Evolutionary conservation across 2,113 vertebrate species (phyloP).

Genomic region (Lepus europaeus): DNA sequence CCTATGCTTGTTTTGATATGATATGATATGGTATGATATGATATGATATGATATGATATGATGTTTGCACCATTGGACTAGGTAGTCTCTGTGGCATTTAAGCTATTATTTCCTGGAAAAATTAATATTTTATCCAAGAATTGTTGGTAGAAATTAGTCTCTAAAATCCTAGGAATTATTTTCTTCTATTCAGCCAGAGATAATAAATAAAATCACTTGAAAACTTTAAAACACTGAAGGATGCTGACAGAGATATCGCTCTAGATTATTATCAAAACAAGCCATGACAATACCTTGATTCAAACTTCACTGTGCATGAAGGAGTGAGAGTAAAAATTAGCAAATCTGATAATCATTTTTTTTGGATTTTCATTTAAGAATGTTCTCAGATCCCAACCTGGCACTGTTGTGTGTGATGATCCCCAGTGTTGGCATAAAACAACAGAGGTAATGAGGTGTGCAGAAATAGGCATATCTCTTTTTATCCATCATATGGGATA

Average conservation of each 20-base stretch:
- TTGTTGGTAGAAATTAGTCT: constrained; percentile 45
- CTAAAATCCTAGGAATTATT: constrained; percentile 57
- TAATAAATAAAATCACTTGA: constrained; percentile 59
- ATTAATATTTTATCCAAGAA: constrained; percentile 38
- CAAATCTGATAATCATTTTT: constrained; percentile 58
- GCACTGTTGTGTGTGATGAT: background rate
- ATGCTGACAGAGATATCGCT: constrained; percentile 32
- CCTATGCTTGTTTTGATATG: background rate
- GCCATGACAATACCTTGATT: constrained; percentile 61
- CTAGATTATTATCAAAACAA: constrained; percentile 48
- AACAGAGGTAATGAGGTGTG: constrained; percentile 27
- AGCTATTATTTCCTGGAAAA: background rate
- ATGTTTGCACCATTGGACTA: background rate
- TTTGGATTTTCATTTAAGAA: constrained; percentile 61
- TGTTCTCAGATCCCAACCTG: constrained; percentile 47
- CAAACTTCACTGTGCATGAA: constrained; percentile 54
- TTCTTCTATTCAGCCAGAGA: background rate
- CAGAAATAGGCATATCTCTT: constrained; percentile 10
- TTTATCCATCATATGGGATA: background rate
- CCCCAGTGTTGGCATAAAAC: background rate
- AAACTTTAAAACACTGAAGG: constrained; percentile 46
- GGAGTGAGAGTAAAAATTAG: constrained; percentile 73
- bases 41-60: too few species aligned
- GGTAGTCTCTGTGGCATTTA: background rate
- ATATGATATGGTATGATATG: too few species aligned